Base-by-base conservation (phyloP, 2,888 invertebrate species). In the Sphaerophoria taeniata region DNA sequence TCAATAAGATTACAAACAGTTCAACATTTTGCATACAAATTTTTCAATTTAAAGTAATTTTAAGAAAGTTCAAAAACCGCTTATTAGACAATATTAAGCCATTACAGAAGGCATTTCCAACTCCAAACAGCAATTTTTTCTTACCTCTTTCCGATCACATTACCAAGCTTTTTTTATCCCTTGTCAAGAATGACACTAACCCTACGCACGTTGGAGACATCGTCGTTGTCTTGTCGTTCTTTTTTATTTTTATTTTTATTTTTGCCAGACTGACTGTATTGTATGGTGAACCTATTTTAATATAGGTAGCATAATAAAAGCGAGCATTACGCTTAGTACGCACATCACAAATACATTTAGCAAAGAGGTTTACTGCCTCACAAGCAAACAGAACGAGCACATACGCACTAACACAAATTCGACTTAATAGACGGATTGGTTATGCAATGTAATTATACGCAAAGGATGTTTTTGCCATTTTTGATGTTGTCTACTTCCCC, bases 401-500 rank as follows among this genome's bases (percentile, higher is more conserved):
- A 39, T 12, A 43, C 39, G 53, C 12, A 43, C 43, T 11, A 4
- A 7, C 9, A 11, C 12, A 39, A 67, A 34, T 31, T 16, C 5
- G 36, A 49, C 9, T 65, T 65, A 65, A 53, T 53, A 36, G 67
- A 53, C 24, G 53, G 34, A 65, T 65, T 65, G 65, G 65, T 36
- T 67, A 53, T 67, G 67, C 53, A 16, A 67, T 67, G 67, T 67
- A 53, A 53, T 67, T 67, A 67, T 43, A 53, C 67, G 12, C 67
- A 67, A 24, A n/a, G 14, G 39, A 67, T 53, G 39, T 67, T 49
- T n/a, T 12, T 49, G 65, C 49, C 49, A 16, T 65, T 65, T 24
- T 24, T 65, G 33, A 53, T 67, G 51, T n/a, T 9, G 9, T 24
- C 24, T 39, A 39, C 39, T 6, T 39, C 39, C 9, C 7, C 5